Evolutionary conservation across 2,797 vertebrate species (phyloP).

Genomic region (Ciconia nigra): DNA sequence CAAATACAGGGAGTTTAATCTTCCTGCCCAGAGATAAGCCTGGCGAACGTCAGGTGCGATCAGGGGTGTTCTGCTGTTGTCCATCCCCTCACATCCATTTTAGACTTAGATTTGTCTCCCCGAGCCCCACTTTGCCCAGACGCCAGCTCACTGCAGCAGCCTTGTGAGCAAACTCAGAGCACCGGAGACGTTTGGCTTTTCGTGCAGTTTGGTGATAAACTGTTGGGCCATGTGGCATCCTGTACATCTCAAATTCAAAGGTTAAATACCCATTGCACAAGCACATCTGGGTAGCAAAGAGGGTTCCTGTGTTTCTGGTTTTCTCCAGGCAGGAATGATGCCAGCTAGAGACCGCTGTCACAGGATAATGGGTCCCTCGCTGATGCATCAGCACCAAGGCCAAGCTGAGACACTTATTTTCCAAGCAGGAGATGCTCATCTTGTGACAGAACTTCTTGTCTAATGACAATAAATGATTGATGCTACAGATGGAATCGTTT

Average conservation of each 20-base stretch:
- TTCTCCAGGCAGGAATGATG: background rate
- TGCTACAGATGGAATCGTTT: background rate
- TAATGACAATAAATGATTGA: slow-evolving; percentile 10
- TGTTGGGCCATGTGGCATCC: rapidly evolving
- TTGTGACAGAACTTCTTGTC: background rate
- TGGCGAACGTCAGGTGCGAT: no score
- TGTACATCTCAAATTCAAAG: background rate
- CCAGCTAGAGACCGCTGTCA: background rate
- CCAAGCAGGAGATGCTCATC: background rate
- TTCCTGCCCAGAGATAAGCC: background rate
- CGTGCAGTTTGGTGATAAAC: background rate
- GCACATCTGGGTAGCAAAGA: background rate
- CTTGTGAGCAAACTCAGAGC: rapidly evolving
- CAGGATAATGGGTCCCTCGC: background rate
- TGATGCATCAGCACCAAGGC: background rate
- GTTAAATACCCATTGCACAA: background rate
- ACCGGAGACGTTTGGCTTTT: rapidly evolving
- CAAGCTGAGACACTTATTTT: background rate
- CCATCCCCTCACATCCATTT: background rate
- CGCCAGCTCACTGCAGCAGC: background rate
- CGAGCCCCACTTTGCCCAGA: background rate
- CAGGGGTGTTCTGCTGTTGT: background rate
- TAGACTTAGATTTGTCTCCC: background rate
- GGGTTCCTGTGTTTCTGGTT: background rate
- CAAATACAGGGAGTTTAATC: background rate